Base-by-base conservation (phyloP, 1,140 invertebrate genomes). In the Dendrolimus punctatus region DNA sequence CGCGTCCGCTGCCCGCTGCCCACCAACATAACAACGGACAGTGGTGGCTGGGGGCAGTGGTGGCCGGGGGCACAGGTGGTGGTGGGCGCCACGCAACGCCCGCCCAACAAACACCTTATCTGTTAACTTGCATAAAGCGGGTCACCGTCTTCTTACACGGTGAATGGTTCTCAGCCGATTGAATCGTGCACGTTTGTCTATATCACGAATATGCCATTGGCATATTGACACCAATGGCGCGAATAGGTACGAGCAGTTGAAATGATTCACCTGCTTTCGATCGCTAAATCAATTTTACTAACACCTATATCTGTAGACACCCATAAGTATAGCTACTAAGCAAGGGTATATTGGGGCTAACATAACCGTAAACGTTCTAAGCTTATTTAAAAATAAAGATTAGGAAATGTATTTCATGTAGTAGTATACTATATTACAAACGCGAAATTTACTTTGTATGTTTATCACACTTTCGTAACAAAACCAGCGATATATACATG, bases 101-200 rank as follows among this genome's bases (percentile, higher is more conserved):
- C 64, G 54, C 64, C 63, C 71, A 55, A 58, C 62, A 57, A 53
- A 62, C 59, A 58, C 64, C 67, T 71, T 68, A 71, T 70, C 58
- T 76, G 61, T 66, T 72, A 68, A 69, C 64, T 66, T 67, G 58
- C 66, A 58, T 57, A 76, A 84, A 84, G 64, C 73, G 76, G 78
- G 80, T 81, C 78, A 77, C 66, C 70, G 51, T 69, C 62, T 69
- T 51, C 50, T 67, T 23, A 23, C 23, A 23, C 1, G 1, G 23
- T 23, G 23, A 23, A 51, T 48, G 42, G 47, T 58, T 51, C 54
- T 57, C 38, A 44, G 47, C 51, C 41, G 41, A 50, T 51, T 44
- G 39, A 44, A 49, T 23, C 36, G 2, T 50, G 40, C n/a, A 39
- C 8, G 9, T 40, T 46, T 40, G 23, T n/a, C 42, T 38, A 5